phyloP scores from a whole-genome alignment of 2,797 vertebrate genomes.

The Mormyrus proboscirostris region DNA sequence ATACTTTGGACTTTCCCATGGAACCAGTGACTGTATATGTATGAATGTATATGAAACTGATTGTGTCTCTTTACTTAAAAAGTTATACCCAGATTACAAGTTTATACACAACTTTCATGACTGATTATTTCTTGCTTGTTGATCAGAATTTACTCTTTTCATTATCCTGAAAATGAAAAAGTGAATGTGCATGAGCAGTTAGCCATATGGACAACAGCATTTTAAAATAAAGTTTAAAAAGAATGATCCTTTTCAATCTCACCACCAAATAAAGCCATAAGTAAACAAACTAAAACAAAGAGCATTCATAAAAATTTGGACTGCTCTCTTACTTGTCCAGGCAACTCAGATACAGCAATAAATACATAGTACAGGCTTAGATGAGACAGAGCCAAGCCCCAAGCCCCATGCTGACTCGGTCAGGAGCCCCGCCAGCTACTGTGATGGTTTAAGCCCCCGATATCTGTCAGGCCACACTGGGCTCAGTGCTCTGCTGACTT shows the following conservation, averaged over 20 bases:
- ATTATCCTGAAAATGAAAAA: background rate
- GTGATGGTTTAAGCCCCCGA: background rate
- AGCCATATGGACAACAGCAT: background rate
- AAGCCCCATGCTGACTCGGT: background rate
- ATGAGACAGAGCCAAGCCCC: background rate
- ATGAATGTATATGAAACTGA: background rate
- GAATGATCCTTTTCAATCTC: background rate
- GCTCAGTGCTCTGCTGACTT: background rate
- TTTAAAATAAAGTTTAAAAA: background rate
- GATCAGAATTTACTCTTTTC: background rate
- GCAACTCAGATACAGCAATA: background rate
- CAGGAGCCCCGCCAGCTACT: background rate
- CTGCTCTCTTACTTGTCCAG: background rate
- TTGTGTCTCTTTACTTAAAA: background rate
- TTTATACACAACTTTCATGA: background rate
- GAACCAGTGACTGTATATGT: background rate
- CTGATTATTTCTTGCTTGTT: background rate
- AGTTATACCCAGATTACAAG: background rate
- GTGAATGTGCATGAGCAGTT: background rate
- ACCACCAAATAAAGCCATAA: background rate
- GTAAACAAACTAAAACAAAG: background rate
- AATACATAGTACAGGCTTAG: conserved; percentile 14
- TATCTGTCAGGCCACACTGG: background rate
- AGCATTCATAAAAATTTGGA: conserved; percentile 2
- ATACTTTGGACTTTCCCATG: background rate